Evolutionary conservation across 2,797 vertebrate genomes (phyloP), one percentile per base, ranked within the genome.

Genomic region (Anguilla obscura): DNA sequence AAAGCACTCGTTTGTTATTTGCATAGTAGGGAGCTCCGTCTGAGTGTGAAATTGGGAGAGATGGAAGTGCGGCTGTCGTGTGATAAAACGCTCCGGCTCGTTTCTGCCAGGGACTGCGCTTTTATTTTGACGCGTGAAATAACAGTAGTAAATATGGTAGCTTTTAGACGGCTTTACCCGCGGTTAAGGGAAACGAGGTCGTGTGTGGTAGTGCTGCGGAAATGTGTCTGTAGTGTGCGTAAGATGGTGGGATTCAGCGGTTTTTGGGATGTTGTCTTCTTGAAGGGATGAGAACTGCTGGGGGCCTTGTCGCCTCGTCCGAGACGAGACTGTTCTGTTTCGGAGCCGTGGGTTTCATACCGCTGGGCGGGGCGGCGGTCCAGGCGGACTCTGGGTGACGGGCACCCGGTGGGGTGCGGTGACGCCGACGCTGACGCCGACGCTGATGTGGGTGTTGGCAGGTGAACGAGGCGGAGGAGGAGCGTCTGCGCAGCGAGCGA

Each of bases 401-500:
- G 60, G 27, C 36, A 52, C 27, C 21, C 0, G 56, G 18, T 21
- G 27, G 14, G 50, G 50, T 52, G 50, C 50, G 50, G 50, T 52
- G 6, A 10, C 50, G 50, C 50, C 50, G 50, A 7, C 6, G 50
- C 80, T 88, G 45, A 84, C 48, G 8, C 7, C 48, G 40, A 40
- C 6, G 50, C 80, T 88, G 45, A 85, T 30, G 45, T 89, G 74
- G 63, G 24, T 24, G 1, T 6, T 60, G 24, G 66, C 91, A 98
- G 98, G 97, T 98, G 88, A 98, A 98, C 0, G 97, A 98, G 90
- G 97, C 98, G 0, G 98, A 99, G 90, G 98, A 98, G 89, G 98
- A 99, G 93, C 95, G 98, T 0, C 94, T 98, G 74, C 96, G 97
- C 86, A 98, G 98, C 0, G 98, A 99, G 90, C 92, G 97, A 84